phyloP scores from a whole-genome alignment of 2,113 vertebrate genomes.

The Serilophus lunatus region DNA sequence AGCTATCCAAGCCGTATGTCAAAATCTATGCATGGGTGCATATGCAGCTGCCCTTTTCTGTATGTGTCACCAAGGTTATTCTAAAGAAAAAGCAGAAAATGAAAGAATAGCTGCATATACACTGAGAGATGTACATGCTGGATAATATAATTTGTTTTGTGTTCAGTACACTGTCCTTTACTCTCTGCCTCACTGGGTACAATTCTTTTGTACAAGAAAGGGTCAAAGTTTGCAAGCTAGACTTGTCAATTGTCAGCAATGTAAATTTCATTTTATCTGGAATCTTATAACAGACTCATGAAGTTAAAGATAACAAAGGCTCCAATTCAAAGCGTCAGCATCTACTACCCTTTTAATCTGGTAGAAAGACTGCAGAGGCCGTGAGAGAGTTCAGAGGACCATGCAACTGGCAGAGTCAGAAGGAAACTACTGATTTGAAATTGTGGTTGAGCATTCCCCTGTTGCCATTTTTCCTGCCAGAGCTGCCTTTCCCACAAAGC shows the following conservation, averaged over 20 bases:
- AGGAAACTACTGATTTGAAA: neutral
- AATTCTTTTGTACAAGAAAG: neutral
- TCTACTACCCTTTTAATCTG: neutral
- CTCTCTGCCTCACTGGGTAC: neutral
- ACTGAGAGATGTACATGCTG: neutral
- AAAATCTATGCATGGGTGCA: neutral
- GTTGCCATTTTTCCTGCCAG: neutral
- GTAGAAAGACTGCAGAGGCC: neutral
- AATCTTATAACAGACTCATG: neutral
- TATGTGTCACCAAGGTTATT: neutral
- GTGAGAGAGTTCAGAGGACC: neutral
- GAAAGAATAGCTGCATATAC: neutral
- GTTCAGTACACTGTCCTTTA: neutral
- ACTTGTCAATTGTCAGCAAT: neutral
- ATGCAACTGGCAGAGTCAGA: neutral
- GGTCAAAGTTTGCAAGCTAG: neutral
- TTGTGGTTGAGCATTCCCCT: neutral
- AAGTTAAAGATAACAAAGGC: neutral
- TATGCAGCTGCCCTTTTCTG: neutral
- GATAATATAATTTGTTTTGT: neutral
- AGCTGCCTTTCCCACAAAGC: neutral
- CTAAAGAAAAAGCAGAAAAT: neutral
- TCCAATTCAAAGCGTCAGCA: neutral
- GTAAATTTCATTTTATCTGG: neutral
- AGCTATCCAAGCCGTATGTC: neutral